Evolutionary conservation across 1,140 invertebrate species (phyloP).

Genomic region (Zaprionus camerounensis): DNA sequence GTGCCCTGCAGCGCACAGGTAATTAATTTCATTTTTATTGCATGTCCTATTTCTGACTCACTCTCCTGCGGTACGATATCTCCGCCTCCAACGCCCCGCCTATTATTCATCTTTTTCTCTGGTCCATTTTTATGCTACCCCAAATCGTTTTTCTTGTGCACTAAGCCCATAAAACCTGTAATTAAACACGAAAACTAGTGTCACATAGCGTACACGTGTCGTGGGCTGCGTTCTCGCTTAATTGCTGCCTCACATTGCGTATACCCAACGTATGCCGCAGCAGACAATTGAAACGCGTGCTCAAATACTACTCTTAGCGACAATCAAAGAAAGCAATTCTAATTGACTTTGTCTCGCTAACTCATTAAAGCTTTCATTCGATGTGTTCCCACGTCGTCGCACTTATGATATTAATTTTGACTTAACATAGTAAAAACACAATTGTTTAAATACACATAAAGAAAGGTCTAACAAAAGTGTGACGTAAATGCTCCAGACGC

Average conservation of each 20-base stretch:
- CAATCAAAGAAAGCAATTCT: constrained; percentile 17
- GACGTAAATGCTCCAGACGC: background rate
- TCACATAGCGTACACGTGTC: constrained; percentile 77
- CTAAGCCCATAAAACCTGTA: constrained; percentile 65
- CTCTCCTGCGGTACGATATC: constrained; percentile 14
- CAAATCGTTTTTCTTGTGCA: constrained; percentile 56
- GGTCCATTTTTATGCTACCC: constrained; percentile 42
- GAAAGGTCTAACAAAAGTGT: background rate
- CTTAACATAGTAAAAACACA: background rate
- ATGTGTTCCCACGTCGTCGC: background rate
- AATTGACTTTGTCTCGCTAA: constrained; percentile 5
- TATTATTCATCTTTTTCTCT: constrained; percentile 57
- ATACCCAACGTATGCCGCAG: constrained; percentile 53
- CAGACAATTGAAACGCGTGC: constrained; percentile 21
- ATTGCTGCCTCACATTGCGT: constrained; percentile 52
- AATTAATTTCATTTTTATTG: constrained; percentile 79
- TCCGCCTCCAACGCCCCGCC: constrained; percentile 15
- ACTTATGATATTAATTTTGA: no score
- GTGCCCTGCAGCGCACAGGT: constrained; percentile 36
- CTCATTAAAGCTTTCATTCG: constrained; percentile 1
- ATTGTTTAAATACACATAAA: background rate
- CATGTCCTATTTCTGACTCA: constrained; percentile 47
- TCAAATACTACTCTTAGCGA: constrained; percentile 14
- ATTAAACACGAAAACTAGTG: constrained; percentile 81
- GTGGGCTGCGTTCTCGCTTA: constrained; percentile 53